phyloP scores from a whole-genome alignment of 2,888 invertebrate genomes.

The Chironomus tentans region DNA sequence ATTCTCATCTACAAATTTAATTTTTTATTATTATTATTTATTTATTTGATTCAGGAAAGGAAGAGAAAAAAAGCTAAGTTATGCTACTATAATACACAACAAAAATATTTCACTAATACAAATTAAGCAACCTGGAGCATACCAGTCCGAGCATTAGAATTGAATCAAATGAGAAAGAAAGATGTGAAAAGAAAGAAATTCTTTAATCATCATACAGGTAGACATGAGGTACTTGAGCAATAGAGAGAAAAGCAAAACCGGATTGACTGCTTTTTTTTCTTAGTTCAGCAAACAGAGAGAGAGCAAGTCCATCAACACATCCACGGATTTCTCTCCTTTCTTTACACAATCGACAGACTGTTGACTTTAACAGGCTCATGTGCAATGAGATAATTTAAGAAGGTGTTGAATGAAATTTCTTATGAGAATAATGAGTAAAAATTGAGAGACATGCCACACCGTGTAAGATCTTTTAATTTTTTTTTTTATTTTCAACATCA shows the following conservation, averaged over 20 bases:
- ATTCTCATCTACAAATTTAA: too few relatives aligned
- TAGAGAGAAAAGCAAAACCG: constrained; percentile 4
- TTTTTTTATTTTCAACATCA: constrained; percentile 31
- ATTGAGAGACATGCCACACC: not conserved
- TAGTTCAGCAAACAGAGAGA: not conserved
- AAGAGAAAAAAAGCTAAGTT: too few relatives aligned
- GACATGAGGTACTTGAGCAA: constrained; percentile 3
- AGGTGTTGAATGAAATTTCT: constrained; percentile 9
- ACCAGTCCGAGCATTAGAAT: constrained; percentile 10
- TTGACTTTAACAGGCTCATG: not conserved
- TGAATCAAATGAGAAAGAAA: not conserved
- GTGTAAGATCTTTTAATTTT: constrained; percentile 27
- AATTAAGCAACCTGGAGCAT: too few relatives aligned
- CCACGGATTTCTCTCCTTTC: not conserved
- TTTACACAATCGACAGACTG: not conserved
- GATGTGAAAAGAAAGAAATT: constrained; percentile 1
- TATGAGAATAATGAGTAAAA: not conserved
- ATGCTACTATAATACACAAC: too few relatives aligned
- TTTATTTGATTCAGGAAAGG: too few relatives aligned
- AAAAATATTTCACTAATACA: too few relatives aligned
- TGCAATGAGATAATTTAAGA: constrained; percentile 14
- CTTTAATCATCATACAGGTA: constrained; percentile 20
- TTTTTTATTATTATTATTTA: too few relatives aligned
- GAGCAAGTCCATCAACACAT: not conserved
- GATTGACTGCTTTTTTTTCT: constrained; percentile 14